Evolutionary conservation across 2,888 invertebrate genomes (phyloP).

Genomic region (Margaritifera margaritifera): DNA sequence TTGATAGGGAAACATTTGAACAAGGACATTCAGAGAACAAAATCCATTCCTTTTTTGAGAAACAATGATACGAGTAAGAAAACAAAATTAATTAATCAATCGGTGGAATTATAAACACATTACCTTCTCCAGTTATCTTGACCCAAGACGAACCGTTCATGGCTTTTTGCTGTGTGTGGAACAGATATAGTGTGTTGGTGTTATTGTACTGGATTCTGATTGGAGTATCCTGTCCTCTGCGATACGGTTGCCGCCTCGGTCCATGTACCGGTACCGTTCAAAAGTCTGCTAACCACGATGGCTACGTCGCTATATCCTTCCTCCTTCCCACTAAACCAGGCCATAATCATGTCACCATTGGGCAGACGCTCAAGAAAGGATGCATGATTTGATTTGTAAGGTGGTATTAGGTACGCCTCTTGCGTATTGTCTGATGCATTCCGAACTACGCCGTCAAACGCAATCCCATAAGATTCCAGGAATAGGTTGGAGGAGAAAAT

Average conservation of each 20-base stretch:
- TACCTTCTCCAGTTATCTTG: constrained; percentile 1
- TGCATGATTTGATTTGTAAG: constrained; percentile 28
- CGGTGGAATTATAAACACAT: background rate
- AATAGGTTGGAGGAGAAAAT: no score
- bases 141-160: background rate
- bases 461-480: constrained; percentile 1
- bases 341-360: constrained; percentile 31
- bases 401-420: constrained; percentile 34
- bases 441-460: constrained; percentile 30
- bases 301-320: constrained; percentile 23
- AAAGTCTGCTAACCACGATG: constrained; percentile 27
- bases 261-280: constrained; percentile 16
- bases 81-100: background rate
- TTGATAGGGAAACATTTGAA: no score
- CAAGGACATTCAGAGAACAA: no score
- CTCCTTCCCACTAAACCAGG: constrained; percentile 24
- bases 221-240: constrained; percentile 31
- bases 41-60: no score
- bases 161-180: constrained; percentile 29
- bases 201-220: constrained; percentile 33
- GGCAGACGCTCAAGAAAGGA: constrained; percentile 29
- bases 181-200: constrained; percentile 15
- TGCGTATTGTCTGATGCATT: constrained; percentile 20
- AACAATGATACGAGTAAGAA: background rate
- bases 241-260: constrained; percentile 21